Percentiles rank a stretch among this genome's conserved stretches.
phyloP scores from a whole-genome alignment of 2,113 vertebrate species.

The Solea solea region DNA sequence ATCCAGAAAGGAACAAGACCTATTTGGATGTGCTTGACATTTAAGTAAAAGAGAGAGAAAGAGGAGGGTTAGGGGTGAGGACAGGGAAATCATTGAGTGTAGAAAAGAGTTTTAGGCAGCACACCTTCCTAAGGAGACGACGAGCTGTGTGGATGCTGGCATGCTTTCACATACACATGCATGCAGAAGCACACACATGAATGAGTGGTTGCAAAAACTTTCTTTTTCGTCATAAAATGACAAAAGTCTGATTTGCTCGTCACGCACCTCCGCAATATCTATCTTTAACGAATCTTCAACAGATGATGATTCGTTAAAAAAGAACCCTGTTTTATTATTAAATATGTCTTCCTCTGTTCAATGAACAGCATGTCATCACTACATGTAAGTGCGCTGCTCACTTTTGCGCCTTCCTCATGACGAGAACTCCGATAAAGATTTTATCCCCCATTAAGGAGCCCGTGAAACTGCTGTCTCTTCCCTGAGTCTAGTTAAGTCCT shows the following conservation, averaged over 20 bases:
- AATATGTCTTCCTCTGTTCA: constrained; percentile 13
- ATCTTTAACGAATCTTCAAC: constrained; percentile 5
- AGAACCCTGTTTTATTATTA: constrained; percentile 14
- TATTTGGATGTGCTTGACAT: constrained; percentile 79
- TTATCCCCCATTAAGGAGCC: constrained; percentile 40
- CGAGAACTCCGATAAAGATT: constrained; percentile 51
- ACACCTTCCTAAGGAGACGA: constrained; percentile 26
- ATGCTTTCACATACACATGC: constrained; percentile 5
- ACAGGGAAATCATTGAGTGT: constrained; percentile 54
- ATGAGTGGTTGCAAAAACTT: neutral
- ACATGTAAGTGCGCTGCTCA: constrained; percentile 19
- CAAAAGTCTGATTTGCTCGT: neutral
- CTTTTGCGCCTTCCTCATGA: constrained; percentile 18
- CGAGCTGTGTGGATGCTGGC: constrained; percentile 37
- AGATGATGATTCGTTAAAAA: constrained; percentile 27
- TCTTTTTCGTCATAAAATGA: constrained; percentile 3
- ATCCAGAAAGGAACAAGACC: constrained; percentile 36
- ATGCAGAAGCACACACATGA: neutral
- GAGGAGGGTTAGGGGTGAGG: constrained; percentile 53
- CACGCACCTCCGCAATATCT: neutral
- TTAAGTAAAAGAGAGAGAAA: constrained; percentile 62
- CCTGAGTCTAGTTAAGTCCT: constrained; percentile 64
- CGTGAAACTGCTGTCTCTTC: constrained; percentile 41
- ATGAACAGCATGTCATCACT: constrained; percentile 33
- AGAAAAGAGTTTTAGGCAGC: constrained; percentile 61